Conservation (phyloP, 2,113 vertebrate genomes). For the Leuciscus idus region DNA sequence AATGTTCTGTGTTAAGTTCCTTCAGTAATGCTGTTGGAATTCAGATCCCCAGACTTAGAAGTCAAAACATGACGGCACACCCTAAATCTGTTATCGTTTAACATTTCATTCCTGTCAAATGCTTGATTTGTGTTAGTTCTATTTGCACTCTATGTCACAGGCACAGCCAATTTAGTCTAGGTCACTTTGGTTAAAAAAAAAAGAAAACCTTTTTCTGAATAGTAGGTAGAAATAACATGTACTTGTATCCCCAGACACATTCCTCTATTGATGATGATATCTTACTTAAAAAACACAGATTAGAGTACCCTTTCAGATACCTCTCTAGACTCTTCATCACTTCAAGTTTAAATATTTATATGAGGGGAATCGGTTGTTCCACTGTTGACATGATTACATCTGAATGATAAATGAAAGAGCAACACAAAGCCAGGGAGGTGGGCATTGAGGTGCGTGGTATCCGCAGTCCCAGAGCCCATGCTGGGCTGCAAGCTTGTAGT, state of each 20-base stretch:
- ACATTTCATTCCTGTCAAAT: conserved; percentile 24
- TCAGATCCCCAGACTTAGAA: neutral
- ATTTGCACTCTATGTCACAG: conserved; percentile 1
- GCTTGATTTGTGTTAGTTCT: conserved; percentile 12
- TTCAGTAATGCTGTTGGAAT: neutral
- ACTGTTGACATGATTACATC: conserved; percentile 58
- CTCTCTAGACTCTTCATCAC: conserved; percentile 32
- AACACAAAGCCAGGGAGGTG: conserved; percentile 36
- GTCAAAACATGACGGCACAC: neutral
- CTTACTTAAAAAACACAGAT: neutral
- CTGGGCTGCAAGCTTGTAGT: conserved; percentile 38
- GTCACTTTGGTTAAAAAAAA: neutral
- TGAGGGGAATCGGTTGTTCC: conserved; percentile 45
- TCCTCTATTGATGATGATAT: neutral
- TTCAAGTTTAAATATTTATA: conserved; percentile 56
- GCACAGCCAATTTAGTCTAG: neutral
- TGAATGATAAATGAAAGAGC: conserved; percentile 57
- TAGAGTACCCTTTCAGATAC: conserved; percentile 7
- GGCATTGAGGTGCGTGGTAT: conserved; percentile 33
- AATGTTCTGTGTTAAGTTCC: neutral
- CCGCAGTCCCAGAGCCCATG: conserved; percentile 38
- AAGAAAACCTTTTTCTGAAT: neutral
- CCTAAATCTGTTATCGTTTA: conserved; percentile 29
- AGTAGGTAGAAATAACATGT: neutral
- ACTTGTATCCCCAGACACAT: neutral